These are phyloP conservation scores for Meteorus sp. DNA, from an alignment of 1,140 invertebrate genomes.

Conservation along the genomic window DNA sequence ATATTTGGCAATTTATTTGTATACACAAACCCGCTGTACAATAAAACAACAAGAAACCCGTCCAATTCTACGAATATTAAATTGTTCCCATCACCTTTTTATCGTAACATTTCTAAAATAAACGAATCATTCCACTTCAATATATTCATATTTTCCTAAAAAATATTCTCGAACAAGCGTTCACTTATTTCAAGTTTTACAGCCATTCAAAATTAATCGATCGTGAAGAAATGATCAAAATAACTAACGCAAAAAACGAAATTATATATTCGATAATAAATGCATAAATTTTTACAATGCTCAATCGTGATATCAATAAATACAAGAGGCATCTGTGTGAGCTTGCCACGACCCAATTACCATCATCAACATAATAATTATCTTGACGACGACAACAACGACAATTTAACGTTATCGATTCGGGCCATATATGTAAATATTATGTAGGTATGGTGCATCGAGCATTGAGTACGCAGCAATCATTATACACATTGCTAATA, in stretches of 20 bases:
- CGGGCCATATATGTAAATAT: no score
- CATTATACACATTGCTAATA: not conserved
- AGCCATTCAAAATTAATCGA: slow-evolving; percentile 16
- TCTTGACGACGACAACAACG: slow-evolving; percentile 12
- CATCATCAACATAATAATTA: slow-evolving; percentile 30
- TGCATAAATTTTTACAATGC: no score
- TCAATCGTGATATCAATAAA: slow-evolving; percentile 17
- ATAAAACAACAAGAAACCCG: no score
- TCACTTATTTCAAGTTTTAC: slow-evolving; percentile 12
- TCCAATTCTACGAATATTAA: no score
- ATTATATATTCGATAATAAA: no score
- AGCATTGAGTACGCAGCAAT: not conserved
- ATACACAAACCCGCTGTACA: no score
- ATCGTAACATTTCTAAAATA: no score
- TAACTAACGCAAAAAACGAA: no score
- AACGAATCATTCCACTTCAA: not conserved
- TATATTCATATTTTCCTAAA: slow-evolving; percentile 3
- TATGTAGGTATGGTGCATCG: no score
- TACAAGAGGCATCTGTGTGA: slow-evolving; percentile 9
- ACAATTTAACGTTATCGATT: slow-evolving; percentile 29
- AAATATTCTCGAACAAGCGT: slow-evolving; percentile 11
- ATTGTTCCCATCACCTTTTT: no score
- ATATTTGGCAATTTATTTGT: no score
- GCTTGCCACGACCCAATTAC: slow-evolving; percentile 32
- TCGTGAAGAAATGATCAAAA: slow-evolving; percentile 16